Evolutionary conservation across 2,888 invertebrate species (phyloP).

Genomic region (Griposia aprilina): DNA sequence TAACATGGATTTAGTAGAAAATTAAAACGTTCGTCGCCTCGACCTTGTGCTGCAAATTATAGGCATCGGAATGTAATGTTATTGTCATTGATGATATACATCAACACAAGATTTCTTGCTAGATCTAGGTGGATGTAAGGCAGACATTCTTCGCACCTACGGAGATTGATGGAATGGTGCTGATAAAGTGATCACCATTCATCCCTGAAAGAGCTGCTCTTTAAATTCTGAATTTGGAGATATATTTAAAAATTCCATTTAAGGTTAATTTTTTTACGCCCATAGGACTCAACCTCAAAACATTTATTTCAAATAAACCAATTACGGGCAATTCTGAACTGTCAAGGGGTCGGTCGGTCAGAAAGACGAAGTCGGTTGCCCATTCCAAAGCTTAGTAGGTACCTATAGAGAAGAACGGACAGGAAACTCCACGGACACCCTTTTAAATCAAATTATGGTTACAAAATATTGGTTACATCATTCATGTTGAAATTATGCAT

Average conservation of each 20-base stretch:
- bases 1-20: constrained; percentile 32
- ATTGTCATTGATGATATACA: neutral
- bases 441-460: too few species aligned
- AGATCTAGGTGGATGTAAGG: neutral
- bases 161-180: neutral
- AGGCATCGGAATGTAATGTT: constrained; percentile 6
- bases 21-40: constrained; percentile 31
- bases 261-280: neutral
- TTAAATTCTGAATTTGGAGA: neutral
- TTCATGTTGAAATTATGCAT: too few species aligned
- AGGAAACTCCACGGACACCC: too few species aligned
- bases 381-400: too few species aligned
- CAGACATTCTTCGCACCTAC: neutral
- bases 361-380: too few species aligned
- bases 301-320: too few species aligned
- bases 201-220: neutral
- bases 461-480: too few species aligned
- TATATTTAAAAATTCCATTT: neutral
- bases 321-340: too few species aligned
- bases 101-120: neutral
- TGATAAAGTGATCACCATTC: neutral
- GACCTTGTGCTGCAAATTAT: constrained; percentile 34
- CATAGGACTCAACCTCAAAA: too few species aligned
- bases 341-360: too few species aligned
- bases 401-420: too few species aligned